Conservation (phyloP, 1,140 invertebrate species). For the Drosophila lacertosa region DNA sequence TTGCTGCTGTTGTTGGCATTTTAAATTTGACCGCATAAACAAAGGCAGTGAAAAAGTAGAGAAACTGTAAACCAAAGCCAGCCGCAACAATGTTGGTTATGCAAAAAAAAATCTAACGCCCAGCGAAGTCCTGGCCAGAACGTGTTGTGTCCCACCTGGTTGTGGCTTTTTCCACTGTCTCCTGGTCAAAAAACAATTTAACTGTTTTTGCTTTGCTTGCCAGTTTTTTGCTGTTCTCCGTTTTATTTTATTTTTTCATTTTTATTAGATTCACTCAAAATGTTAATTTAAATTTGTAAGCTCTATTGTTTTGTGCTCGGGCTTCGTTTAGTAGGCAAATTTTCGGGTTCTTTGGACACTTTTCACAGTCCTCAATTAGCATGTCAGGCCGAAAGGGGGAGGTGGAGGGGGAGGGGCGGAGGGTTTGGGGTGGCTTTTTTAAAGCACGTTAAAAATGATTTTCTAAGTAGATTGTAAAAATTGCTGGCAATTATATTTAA, state of each 20-base stretch:
- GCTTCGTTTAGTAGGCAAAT: constrained; percentile 13
- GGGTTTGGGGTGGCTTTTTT: constrained; percentile 9
- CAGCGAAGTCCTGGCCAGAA: constrained; percentile 34
- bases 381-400: constrained; percentile 26
- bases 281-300: constrained; percentile 76
- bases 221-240: constrained; percentile 33
- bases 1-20: constrained; percentile 15
- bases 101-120: constrained; percentile 54
- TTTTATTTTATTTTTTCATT: constrained; percentile 16
- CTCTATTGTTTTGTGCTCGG: constrained; percentile 61
- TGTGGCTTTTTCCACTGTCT: constrained; percentile 22
- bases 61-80: constrained; percentile 49
- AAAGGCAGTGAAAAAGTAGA: constrained; percentile 17
- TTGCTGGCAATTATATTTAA: constrained; percentile 78
- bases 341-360: constrained; percentile 15
- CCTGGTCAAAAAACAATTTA: constrained; percentile 71
- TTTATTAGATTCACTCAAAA: constrained; percentile 77
- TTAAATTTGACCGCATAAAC: constrained; percentile 48
- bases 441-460: constrained; percentile 74
- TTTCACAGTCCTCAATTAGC: constrained; percentile 61
- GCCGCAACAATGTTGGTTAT: constrained; percentile 56
- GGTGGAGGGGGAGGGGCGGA: not conserved
- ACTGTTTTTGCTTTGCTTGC: constrained; percentile 45
- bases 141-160: constrained; percentile 67
- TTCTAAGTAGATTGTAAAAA: constrained; percentile 79